Base-by-base conservation (phyloP, 2,113 vertebrate species). In the Dascyllus trimaculatus region DNA sequence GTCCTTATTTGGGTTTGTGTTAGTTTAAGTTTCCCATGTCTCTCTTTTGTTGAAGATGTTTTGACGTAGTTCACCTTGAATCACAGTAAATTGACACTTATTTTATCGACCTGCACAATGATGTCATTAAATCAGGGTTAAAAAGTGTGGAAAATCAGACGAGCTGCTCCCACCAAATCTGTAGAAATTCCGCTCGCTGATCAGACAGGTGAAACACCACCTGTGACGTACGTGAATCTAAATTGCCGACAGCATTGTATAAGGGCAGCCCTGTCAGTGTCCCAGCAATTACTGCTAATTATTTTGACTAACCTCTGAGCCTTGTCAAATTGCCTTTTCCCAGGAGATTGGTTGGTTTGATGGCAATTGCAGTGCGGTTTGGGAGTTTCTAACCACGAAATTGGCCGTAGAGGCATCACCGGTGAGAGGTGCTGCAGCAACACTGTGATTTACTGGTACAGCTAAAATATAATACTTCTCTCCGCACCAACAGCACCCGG, bases 401-500 rank as follows among this genome's bases (percentile, higher is more conserved):
- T 91, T 96, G 91, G 94, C 95, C 74, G 93, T 94, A 65, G 95
- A 95, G 87, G 95, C 95, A 81, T 96, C 93, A 64, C 89, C 90
- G 74, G 89, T 95, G 45, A 95, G 95, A 95, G 94, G 94, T 91
- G 94, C 95, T 90, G 57, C 22, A 51, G 64, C 56, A 78, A 48
- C 51, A 62, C 75, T 67, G 26, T 81, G 81, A 83, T 89, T 80
- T 82, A 14, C 62, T 43, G 70, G 14, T 67, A 38, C 57, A 68
- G 13, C 49, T 46, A 63, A 24, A 72, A 70, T 59, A 66, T 10
- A 18, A 53, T 58, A 54, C 9, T 13, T 59, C 26, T 52, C 56
- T 24, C 73, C 15, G 69, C 17, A 62, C 29, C 25, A 24, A 7
- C 0, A 57, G 40, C 19, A 21, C 51, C 40, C 65, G 51, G 45